A percentile compares a stretch with the other conserved stretches of the same genome.
These are phyloP conservation scores for Pantherophis guttatus DNA, from an alignment of 2,113 vertebrate species.

Conservation along the genomic window DNA sequence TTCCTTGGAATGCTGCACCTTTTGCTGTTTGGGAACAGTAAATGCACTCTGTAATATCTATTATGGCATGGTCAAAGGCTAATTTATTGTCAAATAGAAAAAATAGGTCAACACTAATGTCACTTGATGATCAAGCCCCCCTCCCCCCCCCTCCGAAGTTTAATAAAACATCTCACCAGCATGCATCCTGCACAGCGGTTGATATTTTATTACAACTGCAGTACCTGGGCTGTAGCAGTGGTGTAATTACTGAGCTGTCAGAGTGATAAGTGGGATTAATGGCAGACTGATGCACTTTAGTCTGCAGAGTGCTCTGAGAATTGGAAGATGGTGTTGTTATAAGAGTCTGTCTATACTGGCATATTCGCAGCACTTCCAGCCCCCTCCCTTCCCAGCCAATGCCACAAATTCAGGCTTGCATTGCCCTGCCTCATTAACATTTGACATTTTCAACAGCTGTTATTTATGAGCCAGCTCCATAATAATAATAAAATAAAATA, in stretches of 20 bases:
- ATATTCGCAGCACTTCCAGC: constrained; percentile 69
- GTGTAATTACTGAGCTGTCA: constrained; percentile 92
- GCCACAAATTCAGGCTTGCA: constrained; percentile 70
- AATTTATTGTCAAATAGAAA: constrained; percentile 91
- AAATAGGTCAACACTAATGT: constrained; percentile 87
- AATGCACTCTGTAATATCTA: constrained; percentile 77
- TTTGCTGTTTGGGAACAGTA: constrained; percentile 66
- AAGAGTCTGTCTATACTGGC: constrained; percentile 75
- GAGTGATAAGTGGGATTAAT: constrained; percentile 94
- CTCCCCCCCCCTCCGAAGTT: constrained; percentile 67
- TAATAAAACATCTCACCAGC: constrained; percentile 82
- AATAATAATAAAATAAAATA: constrained; percentile 67
- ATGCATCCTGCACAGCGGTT: constrained; percentile 69
- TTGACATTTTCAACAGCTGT: constrained; percentile 83
- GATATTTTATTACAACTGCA: constrained; percentile 78
- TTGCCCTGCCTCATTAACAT: constrained; percentile 72
- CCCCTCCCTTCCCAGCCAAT: constrained; percentile 53
- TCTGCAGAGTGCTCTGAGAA: constrained; percentile 79
- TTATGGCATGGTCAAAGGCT: constrained; percentile 79
- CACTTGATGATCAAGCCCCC: constrained; percentile 81
- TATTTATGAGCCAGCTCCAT: constrained; percentile 79
- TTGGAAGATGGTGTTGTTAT: constrained; percentile 85
- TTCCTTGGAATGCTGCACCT: constrained; percentile 58
- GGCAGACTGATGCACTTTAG: constrained; percentile 86
- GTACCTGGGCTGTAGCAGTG: constrained; percentile 75